phyloP scores from a whole-genome alignment of 2,113 vertebrate genomes.

The Poeciliopsis prolifica region DNA sequence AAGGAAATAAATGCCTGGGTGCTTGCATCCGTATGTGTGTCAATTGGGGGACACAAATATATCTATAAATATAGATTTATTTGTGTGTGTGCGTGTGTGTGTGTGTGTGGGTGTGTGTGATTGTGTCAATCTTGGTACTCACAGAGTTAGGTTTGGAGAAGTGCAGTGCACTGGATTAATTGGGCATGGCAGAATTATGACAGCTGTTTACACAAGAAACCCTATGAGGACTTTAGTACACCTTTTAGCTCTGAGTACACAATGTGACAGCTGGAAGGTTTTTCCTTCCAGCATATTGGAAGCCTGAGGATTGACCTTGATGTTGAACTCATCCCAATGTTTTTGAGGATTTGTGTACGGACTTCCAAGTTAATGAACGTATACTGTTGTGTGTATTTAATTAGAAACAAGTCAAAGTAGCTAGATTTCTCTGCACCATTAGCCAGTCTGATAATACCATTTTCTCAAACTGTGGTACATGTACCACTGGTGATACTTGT shows the following conservation, averaged over 20 bases:
- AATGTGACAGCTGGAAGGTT: conserved; percentile 76
- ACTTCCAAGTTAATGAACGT: conserved; percentile 68
- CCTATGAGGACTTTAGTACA: conserved; percentile 78
- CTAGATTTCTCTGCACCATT: conserved; percentile 57
- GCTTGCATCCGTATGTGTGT: conserved; percentile 39
- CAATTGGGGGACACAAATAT: conserved; percentile 33
- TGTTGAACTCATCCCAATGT: conserved; percentile 58
- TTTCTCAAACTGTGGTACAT: neutral
- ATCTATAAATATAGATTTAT: too few relatives aligned
- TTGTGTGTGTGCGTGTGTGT: conserved; percentile 8
- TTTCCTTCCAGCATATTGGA: conserved; percentile 69
- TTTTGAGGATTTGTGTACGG: conserved; percentile 64
- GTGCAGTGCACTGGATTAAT: conserved; percentile 79
- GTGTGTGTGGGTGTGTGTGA: conserved; percentile 31
- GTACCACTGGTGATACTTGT: neutral
- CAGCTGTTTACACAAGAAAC: conserved; percentile 81
- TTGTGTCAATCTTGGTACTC: conserved; percentile 44
- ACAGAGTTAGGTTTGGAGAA: conserved; percentile 75
- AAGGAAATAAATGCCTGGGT: conserved; percentile 9
- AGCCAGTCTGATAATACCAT: conserved; percentile 39
- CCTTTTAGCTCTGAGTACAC: conserved; percentile 79
- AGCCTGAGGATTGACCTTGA: conserved; percentile 68
- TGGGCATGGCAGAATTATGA: conserved; percentile 83
- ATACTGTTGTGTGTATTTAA: conserved; percentile 56
- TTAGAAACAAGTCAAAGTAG: conserved; percentile 66